Conservation (phyloP, 2,888 invertebrate genomes). For the Aphodius sticticus region DNA sequence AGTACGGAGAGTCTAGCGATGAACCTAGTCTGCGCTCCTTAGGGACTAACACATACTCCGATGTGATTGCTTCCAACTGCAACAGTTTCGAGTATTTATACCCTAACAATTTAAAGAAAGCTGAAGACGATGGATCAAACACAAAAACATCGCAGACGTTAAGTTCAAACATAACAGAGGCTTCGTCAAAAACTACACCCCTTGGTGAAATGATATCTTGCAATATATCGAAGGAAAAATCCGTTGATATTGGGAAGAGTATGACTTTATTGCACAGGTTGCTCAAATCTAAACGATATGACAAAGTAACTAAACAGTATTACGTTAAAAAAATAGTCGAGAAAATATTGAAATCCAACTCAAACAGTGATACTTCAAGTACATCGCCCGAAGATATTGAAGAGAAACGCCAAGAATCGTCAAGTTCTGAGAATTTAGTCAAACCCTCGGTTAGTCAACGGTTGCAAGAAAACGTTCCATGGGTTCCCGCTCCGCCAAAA, state of each 20-base stretch:
- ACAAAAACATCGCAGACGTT: constrained; percentile 16
- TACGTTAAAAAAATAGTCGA: constrained; percentile 72
- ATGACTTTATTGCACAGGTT: constrained; percentile 68
- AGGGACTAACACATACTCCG: constrained; percentile 35
- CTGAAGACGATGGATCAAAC: constrained; percentile 11
- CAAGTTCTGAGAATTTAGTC: constrained; percentile 14
- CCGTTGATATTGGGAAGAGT: constrained; percentile 69
- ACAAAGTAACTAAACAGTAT: constrained; percentile 67
- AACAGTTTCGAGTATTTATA: constrained; percentile 75
- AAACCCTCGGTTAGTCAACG: constrained; percentile 8
- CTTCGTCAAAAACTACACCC: constrained; percentile 37
- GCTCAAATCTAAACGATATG: constrained; percentile 67
- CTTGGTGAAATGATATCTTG: constrained; percentile 42
- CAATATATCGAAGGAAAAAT: constrained; percentile 53
- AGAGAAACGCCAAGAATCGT: constrained; percentile 6
- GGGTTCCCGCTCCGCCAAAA: constrained; percentile 45
- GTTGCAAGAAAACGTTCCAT: constrained; percentile 56
- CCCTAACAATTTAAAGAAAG: constrained; percentile 50
- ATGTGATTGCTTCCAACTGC: constrained; percentile 58
- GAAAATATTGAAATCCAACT: constrained; percentile 67
- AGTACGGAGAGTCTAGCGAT: constrained; percentile 20
- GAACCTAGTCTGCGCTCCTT: constrained; percentile 28
- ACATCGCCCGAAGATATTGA: constrained; percentile 22
- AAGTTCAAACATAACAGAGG: constrained; percentile 25
- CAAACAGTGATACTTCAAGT: constrained; percentile 47